Percentiles rank a stretch among this genome's conserved stretches.
These are phyloP conservation scores for Apogon hyalosoma DNA, from an alignment of 2,797 vertebrate species.

Conservation along the genomic window DNA sequence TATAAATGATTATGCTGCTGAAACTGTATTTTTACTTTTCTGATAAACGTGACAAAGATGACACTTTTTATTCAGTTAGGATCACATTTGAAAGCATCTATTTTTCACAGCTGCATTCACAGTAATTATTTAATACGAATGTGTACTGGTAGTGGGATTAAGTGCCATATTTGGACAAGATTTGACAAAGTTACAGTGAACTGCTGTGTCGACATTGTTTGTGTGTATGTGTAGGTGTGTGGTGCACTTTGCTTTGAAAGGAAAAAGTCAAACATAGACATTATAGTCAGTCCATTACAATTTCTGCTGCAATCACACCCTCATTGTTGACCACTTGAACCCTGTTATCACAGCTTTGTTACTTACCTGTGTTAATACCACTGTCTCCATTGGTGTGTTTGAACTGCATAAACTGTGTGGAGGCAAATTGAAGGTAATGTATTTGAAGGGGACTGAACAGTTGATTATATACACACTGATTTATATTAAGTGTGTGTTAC, in stretches of 20 bases:
- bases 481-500: conserved; percentile 20
- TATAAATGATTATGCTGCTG: conserved; percentile 16
- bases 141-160: background rate
- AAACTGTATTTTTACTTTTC: conserved; percentile 39
- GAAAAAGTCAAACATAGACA: conserved; percentile 36
- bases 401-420: conserved; percentile 15
- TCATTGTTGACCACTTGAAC: conserved; percentile 30
- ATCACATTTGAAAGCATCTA: conserved; percentile 7
- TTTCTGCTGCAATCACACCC: conserved; percentile 32
- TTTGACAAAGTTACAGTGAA: background rate
- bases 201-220: background rate
- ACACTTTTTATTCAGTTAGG: background rate
- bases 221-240: conserved; percentile 1
- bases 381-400: conserved; percentile 20
- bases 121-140: background rate
- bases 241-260: conserved; percentile 7
- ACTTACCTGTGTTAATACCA: conserved; percentile 22
- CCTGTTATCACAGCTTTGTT: conserved; percentile 22
- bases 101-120: conserved; percentile 14
- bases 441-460: conserved; percentile 30
- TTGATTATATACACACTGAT: conserved; percentile 15
- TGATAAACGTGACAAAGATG: conserved; percentile 9
- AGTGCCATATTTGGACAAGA: background rate
- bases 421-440: conserved; percentile 26
- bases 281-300: conserved; percentile 36